Conservation (phyloP, 2,888 invertebrate species). For the Trileptium ribeirensis region DNA sequence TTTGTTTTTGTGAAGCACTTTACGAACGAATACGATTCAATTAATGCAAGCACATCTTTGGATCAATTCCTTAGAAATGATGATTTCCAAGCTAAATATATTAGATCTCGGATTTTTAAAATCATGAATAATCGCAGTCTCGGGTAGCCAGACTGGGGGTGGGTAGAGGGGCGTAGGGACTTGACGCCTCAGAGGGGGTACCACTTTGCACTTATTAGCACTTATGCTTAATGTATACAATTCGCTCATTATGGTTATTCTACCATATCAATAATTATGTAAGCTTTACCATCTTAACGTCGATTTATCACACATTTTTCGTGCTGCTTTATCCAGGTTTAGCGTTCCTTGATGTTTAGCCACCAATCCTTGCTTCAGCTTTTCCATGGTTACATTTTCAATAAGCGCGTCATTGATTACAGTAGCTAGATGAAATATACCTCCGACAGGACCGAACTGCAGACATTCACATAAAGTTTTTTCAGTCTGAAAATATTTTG, state of each 20-base stretch:
- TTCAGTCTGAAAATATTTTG: not conserved
- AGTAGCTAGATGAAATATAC: slow-evolving; percentile 87
- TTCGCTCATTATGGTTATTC: not conserved
- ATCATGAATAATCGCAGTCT: too few relatives aligned
- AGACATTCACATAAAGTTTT: slow-evolving; percentile 42
- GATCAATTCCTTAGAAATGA: too few relatives aligned
- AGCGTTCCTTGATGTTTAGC: slow-evolving; percentile 79
- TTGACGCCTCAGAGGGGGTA: too few relatives aligned
- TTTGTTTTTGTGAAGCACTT: too few relatives aligned
- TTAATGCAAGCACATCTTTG: too few relatives aligned
- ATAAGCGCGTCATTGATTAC: slow-evolving; percentile 59
- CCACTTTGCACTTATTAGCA: too few relatives aligned
- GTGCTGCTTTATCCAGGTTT: slow-evolving; percentile 70
- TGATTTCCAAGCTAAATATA: too few relatives aligned
- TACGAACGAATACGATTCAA: too few relatives aligned
- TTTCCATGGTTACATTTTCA: slow-evolving; percentile 55
- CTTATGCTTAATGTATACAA: too few relatives aligned
- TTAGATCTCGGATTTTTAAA: too few relatives aligned
- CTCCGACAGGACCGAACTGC: slow-evolving; percentile 58
- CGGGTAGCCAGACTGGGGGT: too few relatives aligned
- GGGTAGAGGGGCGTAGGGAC: too few relatives aligned
- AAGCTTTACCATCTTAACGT: slow-evolving; percentile 14
- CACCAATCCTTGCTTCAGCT: slow-evolving; percentile 62
- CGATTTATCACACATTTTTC: slow-evolving; percentile 65
- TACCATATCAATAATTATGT: not conserved